Base-by-base conservation (phyloP, 2,113 vertebrate species). In the Etheostoma cragini region DNA sequence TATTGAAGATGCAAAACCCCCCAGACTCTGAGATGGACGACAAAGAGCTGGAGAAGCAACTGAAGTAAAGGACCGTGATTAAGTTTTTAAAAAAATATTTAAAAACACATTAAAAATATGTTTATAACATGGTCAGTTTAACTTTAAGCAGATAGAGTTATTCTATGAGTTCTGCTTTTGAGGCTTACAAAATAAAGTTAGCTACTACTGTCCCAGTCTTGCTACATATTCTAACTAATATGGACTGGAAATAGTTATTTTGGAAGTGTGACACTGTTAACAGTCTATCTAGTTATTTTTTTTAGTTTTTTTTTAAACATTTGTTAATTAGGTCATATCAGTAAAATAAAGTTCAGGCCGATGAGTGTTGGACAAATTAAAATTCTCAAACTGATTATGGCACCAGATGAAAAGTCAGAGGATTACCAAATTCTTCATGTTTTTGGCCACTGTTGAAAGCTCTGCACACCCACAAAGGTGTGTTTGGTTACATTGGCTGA, bases 31-130 rank as follows among this genome's bases (percentile, higher is more conserved):
- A 86, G 56, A 3, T 4, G 70, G 92, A 93, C 38, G 4, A 93
- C 38, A 3, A 17, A 17, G 77, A 91, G 62, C 53, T 88, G 75
- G 88, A 91, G 11, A 21, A 14, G 21, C 77, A 81, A 64, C 88
- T 93, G 64, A 69, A 53, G 35, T 82, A 66, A 24, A 1, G 8
- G 0, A n/a, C 16, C 0, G 1, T 0, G 6, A 35, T 8, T 2
- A 30, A 46, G 42, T 12, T 16, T 16, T 5, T 5, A 5, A n/a
- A 53, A 19, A 65, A 16, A 16, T 19, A 15, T 19, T 26, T 26
- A 26, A 26, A 24, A 26, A 30, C 30, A 30, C 30, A 24, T 24
- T 5, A 45, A 64, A 33, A n/a, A n/a, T 7, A 1, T 6, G 30
- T 35, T n/a, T 42, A 38, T 17, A 16, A 14, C 24, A 16, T 49